Base-by-base conservation (phyloP, 2,888 invertebrate genomes). In the Tenodera sinensis region DNA sequence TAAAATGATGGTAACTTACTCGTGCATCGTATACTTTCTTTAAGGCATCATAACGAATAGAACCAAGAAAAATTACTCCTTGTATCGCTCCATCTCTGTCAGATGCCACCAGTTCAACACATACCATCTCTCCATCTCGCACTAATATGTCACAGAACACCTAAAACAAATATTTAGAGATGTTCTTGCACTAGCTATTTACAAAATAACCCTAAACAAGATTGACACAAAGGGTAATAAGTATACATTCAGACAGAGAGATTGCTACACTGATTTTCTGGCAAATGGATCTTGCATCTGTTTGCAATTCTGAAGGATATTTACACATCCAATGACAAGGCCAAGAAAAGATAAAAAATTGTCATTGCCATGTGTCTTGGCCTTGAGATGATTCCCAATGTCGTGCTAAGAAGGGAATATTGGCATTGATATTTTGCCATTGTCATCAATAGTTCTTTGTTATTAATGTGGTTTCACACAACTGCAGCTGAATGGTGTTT, bases 111-210 rank as follows among this genome's bases (percentile, higher is more conserved):
- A 99, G 94, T 94, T 99, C 99, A 90, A 99, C 99, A 94, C 99
- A 99, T 89, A 99, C 98, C 97, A 99, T 98, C 94, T 99, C 99
- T 0, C 99, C 99, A 94, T 99, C 99, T 85, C 99, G 96, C 71
- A 99, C 98, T 92, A 98, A 95, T 92, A 99, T 98, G 94, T 99
- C 99, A 94, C 97, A 97, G 95, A 99, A 99, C 90, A 98, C 96
- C 95, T 96, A 92, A 91, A 90, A 89, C 87, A 83, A 8, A 89
- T 20, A 47, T n/a, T n/a, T n/a, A n/a, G n/a, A n/a, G n/a, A n/a
- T n/a, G n/a, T n/a, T 20, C 30, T 71, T 82, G 8, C 28, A 85
- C 82, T 42, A 3, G 28, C 8, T n/a, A 28, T 54, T 88, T 47
- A 34, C 15, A 82, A 20, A 7, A 42, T 84, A 89, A 3, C 27